These are phyloP conservation scores for Redunca redunca DNA, from an alignment of 2,113 vertebrate species.

Conservation along the genomic window DNA sequence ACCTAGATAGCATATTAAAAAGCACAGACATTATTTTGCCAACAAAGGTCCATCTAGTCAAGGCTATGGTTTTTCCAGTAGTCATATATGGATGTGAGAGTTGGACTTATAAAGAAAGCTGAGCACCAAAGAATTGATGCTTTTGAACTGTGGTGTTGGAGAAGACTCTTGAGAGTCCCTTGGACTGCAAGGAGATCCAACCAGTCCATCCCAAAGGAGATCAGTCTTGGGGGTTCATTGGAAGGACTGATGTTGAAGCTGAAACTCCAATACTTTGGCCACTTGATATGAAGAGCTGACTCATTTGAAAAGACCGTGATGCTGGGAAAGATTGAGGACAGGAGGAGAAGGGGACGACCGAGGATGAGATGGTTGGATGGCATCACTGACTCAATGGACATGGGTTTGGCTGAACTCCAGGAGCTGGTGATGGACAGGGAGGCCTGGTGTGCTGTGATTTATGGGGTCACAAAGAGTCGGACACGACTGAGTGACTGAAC, in stretches of 20 bases:
- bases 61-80: not conserved
- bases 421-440: not conserved
- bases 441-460: not conserved
- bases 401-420: not conserved
- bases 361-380: not conserved
- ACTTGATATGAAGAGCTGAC: not conserved
- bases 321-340: not conserved
- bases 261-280: not conserved
- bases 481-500: not conserved
- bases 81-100: not conserved
- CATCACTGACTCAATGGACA: not conserved
- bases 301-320: not conserved
- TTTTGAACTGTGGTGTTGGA: not conserved
- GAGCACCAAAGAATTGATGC: rapidly evolving
- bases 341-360: not conserved
- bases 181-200: not conserved
- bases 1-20: not conserved
- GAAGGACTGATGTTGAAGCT: not conserved
- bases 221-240: not conserved
- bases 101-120: not conserved
- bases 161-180: not conserved
- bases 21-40: not conserved
- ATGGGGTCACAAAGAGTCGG: not conserved
- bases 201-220: not conserved
- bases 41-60: not conserved